Base-by-base conservation (phyloP, 2,888 invertebrate genomes). In the Julus scanicus region DNA sequence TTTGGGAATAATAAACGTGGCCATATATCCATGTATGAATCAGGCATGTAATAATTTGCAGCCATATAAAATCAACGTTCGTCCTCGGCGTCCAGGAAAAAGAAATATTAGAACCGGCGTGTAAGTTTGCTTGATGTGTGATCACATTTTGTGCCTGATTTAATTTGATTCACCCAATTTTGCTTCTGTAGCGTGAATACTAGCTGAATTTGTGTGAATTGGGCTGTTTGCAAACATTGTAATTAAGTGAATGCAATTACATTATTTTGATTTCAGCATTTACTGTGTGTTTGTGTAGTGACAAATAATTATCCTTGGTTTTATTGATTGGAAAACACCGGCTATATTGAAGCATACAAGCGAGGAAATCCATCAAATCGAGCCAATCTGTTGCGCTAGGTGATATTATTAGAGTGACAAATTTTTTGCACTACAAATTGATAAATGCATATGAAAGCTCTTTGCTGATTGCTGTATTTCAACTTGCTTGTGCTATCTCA, bases 21-120 rank as follows among this genome's bases (percentile, higher is more conserved):
- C 71, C 29, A 71, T 71, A 29, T 29, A 29, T 29, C 71, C 71
- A 29, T 71, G 71, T 8, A 71, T 71, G 71, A 71, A 9, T 71
- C 71, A 71, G 71, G 71, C 71, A 71, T 71, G 20, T 20, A 71
- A 71, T 71, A 71, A 29, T 20, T 71, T 71, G 29, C 71, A 71
- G 9, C 9, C 71, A 29, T 71, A 71, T 29, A 71, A 71, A 71
- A 71, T 29, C 71, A 20, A 29, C 9, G 20, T 71, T 71, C 1
- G 5, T 11, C 71, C 71, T 71, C 29, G 20, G 9, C 20, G 71
- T 53, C 71, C 6, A 71, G 29, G 20, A 29, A 71, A 71, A 29
- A 8, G 20, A 63, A 63, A 71, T 71, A 71, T 29, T 11, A 29
- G 71, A 71, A 71, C 20, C 71, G 71, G 71, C 8, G 8, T 44